phyloP scores from a whole-genome alignment of 2,888 invertebrate species.

The Selenia dentaria region DNA sequence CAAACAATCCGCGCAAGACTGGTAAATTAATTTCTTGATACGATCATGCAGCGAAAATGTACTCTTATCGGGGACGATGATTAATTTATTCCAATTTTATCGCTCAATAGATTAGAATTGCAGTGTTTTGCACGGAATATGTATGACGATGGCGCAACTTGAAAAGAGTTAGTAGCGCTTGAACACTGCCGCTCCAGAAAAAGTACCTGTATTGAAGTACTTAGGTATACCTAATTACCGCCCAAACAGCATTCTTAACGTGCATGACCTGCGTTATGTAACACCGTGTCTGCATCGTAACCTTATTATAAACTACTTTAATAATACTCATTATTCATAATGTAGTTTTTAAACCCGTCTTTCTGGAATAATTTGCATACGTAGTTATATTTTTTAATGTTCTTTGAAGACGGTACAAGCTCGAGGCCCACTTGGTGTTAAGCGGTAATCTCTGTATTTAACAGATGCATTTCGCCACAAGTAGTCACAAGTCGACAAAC shows the following conservation, averaged over 20 bases:
- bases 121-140: slow-evolving; percentile 46
- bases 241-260: slow-evolving; percentile 44
- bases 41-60: slow-evolving; percentile 48
- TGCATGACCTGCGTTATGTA: slow-evolving; percentile 39
- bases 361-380: slow-evolving; percentile 3
- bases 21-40: slow-evolving; percentile 46
- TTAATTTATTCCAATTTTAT: slow-evolving; percentile 52
- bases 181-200: slow-evolving; percentile 9
- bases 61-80: slow-evolving; percentile 62
- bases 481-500: no score
- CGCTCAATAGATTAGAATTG: slow-evolving; percentile 50
- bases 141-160: slow-evolving; percentile 24
- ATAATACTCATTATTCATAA: not conserved
- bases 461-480: no score
- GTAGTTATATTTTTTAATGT: not conserved
- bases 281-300: slow-evolving; percentile 15
- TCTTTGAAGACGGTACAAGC: no score
- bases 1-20: slow-evolving; percentile 53
- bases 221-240: slow-evolving; percentile 18
- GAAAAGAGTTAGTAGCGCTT: slow-evolving; percentile 12
- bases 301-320: slow-evolving; percentile 13
- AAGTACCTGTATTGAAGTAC: no score
- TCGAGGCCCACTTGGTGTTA: no score
- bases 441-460: no score
- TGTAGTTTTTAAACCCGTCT: not conserved